Conservation (phyloP, 92 coral and sea anemone species). For the Porites rus region DNA sequence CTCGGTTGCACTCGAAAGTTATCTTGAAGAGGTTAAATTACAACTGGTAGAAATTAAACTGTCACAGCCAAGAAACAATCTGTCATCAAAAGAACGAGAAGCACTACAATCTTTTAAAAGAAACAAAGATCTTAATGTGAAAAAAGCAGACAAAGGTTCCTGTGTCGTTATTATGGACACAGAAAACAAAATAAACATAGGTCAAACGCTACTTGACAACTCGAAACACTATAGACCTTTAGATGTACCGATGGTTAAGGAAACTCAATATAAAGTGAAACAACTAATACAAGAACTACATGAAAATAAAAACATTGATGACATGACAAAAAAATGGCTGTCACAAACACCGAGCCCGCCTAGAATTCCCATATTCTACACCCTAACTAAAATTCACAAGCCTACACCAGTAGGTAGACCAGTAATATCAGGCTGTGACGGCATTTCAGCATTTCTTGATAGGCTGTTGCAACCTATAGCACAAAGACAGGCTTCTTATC, state of each 20-base stretch:
- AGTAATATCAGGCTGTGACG: neutral
- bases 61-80: too few species aligned
- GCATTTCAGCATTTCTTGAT: too few species aligned
- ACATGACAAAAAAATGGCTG: too few species aligned
- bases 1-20: too few species aligned
- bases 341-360: slow-evolving; percentile 19
- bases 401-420: too few species aligned
- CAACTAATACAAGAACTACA: neutral
- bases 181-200: slow-evolving; percentile 1
- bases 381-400: neutral
- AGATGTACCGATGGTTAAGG: slow-evolving; percentile 13
- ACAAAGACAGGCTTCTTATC: too few species aligned
- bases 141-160: too few species aligned
- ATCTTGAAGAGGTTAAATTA: too few species aligned
- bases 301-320: neutral
- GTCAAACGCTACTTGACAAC: slow-evolving; percentile 14
- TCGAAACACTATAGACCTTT: slow-evolving; percentile 17
- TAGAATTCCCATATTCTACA: slow-evolving; percentile 8
- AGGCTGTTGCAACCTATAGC: neutral
- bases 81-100: too few species aligned
- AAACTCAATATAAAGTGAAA: neutral
- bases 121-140: too few species aligned
- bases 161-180: neutral
- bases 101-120: too few species aligned
- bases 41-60: too few species aligned